These are phyloP conservation scores for Neria commutata DNA, from an alignment of 2,888 invertebrate genomes.

Conservation along the genomic window DNA sequence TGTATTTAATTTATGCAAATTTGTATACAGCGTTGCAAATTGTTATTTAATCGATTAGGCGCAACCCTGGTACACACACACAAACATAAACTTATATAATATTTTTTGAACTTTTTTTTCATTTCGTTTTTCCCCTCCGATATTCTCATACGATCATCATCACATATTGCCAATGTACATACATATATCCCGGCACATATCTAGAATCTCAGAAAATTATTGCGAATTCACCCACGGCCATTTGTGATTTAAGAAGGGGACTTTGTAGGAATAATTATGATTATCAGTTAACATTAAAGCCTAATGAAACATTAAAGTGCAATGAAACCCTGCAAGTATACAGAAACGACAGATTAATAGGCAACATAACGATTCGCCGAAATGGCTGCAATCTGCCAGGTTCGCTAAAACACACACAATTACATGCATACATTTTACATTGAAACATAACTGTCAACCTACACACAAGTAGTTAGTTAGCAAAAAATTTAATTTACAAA, in stretches of 20 bases:
- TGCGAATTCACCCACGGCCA: slow-evolving; percentile 42
- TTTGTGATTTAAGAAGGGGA: slow-evolving; percentile 48
- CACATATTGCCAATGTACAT: not conserved
- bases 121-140: slow-evolving; percentile 2
- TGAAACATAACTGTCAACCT: too few relatives aligned
- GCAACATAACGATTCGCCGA: slow-evolving; percentile 53
- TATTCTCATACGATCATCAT: not conserved
- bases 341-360: slow-evolving; percentile 51
- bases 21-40: too few relatives aligned
- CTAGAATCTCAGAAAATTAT: too few relatives aligned
- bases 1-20: too few relatives aligned
- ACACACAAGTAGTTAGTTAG: too few relatives aligned
- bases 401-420: slow-evolving; percentile 35
- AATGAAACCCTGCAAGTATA: slow-evolving; percentile 52
- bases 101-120: slow-evolving; percentile 2
- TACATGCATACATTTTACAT: too few relatives aligned
- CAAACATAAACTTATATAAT: not conserved
- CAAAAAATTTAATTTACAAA: too few relatives aligned
- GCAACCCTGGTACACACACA: too few relatives aligned
- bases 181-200: slow-evolving; percentile 4
- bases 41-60: too few relatives aligned
- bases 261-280: slow-evolving; percentile 54
- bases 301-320: slow-evolving; percentile 51
- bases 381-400: slow-evolving; percentile 50
- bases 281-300: slow-evolving; percentile 49